Base-by-base conservation (phyloP, 1,140 invertebrate species). In the Cardiocondyla obscurior region DNA sequence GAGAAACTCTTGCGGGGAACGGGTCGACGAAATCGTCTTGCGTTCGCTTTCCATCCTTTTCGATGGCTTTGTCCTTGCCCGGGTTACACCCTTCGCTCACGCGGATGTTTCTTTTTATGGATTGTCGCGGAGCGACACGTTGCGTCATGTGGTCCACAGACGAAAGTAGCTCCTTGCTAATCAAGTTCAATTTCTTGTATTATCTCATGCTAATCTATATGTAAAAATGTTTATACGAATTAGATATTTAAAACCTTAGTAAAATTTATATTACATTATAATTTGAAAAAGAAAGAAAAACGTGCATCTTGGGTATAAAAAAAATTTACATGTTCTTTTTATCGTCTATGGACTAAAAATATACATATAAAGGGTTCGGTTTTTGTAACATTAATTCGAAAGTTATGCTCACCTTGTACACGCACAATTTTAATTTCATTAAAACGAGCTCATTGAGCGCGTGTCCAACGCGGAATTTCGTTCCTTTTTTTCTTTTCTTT, bases 1-100 rank as follows among this genome's bases (percentile, higher is more conserved):
- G 90, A 89, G 90, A 90, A 91, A 91, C 87, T 91, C 82, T 69
- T 46, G 39, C 19, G 22, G 36, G n/a, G 39, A 58, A 10, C 55
- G 64, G 67, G 30, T 77, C 77, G 33, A 83, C 79, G 55, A 82
- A 81, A 73, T 81, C 74, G 49, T 55, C 73, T 76, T 77, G 55
- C 60, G 25, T 58, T 79, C 77, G 79, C 74, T 88, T 85, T 85
- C 60, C 81, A 88, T 74, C 83, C 39, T 64, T 19, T 22, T 36
- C 69, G 65, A 30, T 44, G 46, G 25, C 36, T 79, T 86, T 84
- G 85, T 87, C 67, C 85, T 86, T 86, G 81, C 65, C 42, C 19
- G 19, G 53, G 16, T 4, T 14, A 46, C 46, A 14, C 39, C 39
- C 19, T 46, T 46, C 19, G 30, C 19, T 49, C 19, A 14, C 22